Conservation (phyloP, 2,797 vertebrate species). For the Mionectes olivaceus region DNA sequence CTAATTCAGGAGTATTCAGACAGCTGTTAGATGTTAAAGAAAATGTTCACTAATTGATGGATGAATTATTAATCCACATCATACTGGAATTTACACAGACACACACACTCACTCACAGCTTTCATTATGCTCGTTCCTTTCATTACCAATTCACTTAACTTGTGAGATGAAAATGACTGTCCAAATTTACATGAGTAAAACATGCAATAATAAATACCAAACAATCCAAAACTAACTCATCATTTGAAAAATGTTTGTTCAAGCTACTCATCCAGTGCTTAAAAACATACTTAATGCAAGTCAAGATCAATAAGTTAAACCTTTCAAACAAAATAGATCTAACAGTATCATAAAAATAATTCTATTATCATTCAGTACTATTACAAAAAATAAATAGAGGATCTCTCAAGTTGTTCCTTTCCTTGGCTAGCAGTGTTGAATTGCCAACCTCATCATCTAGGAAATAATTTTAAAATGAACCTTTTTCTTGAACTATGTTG, state of each 20-base stretch:
- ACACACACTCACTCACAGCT: neutral
- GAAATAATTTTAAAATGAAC: neutral
- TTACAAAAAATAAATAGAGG: neutral
- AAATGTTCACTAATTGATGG: conserved; percentile 33
- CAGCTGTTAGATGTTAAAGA: conserved; percentile 32
- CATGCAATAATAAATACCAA: neutral
- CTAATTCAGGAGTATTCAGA: conserved; percentile 42
- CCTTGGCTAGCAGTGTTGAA: neutral
- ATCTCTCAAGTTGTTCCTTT: neutral
- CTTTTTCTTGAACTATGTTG: neutral
- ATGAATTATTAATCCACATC: conserved; percentile 28
- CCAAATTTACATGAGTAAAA: neutral
- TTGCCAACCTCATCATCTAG: neutral
- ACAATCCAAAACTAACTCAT: neutral
- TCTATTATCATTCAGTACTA: neutral
- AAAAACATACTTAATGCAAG: neutral
- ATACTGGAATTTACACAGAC: conserved; percentile 12
- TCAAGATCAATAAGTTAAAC: neutral
- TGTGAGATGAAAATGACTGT: neutral
- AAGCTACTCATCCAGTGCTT: neutral
- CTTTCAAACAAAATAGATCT: neutral
- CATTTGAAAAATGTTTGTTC: neutral
- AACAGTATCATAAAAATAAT: neutral
- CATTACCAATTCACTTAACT: neutral
- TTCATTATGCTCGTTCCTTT: neutral